Evolutionary conservation across 1,140 invertebrate species (phyloP).

Genomic region (Globodera ellingtonae): DNA sequence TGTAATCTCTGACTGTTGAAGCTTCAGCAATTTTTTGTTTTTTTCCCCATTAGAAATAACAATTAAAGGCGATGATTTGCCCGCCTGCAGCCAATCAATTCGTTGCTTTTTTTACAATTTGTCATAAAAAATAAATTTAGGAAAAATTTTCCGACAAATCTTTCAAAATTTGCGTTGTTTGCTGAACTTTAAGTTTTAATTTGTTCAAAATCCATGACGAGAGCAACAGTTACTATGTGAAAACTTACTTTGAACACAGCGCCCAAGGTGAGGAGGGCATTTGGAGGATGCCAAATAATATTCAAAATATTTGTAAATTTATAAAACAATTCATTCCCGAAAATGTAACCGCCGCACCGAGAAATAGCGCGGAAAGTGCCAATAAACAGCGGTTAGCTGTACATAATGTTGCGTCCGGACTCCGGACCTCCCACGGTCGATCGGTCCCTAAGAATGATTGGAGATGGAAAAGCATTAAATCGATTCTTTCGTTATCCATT

Average conservation of each 20-base stretch:
- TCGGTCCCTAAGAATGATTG: no score
- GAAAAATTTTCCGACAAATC: background rate
- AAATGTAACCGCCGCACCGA: no score
- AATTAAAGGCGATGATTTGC: no score
- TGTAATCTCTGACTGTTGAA: background rate
- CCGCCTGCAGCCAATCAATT: background rate
- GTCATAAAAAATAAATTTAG: background rate
- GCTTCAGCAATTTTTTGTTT: background rate
- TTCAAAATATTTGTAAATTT: background rate
- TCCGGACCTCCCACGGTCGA: no score
- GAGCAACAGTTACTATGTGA: constrained; percentile 33
- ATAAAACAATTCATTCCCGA: background rate
- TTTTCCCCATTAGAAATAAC: background rate
- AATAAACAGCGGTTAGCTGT: no score
- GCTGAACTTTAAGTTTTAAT: background rate
- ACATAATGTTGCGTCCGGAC: no score
- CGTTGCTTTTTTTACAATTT: no score
- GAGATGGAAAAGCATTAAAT: no score
- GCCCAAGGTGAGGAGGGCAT: background rate
- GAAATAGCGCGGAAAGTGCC: no score
- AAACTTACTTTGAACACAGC: constrained; percentile 2
- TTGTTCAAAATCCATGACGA: constrained; percentile 16
- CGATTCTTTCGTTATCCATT: no score
- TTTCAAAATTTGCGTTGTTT: background rate
- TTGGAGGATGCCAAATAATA: background rate